Evolutionary conservation across 2,888 invertebrate species (phyloP).

Genomic region (Chydorus sphaericus): DNA sequence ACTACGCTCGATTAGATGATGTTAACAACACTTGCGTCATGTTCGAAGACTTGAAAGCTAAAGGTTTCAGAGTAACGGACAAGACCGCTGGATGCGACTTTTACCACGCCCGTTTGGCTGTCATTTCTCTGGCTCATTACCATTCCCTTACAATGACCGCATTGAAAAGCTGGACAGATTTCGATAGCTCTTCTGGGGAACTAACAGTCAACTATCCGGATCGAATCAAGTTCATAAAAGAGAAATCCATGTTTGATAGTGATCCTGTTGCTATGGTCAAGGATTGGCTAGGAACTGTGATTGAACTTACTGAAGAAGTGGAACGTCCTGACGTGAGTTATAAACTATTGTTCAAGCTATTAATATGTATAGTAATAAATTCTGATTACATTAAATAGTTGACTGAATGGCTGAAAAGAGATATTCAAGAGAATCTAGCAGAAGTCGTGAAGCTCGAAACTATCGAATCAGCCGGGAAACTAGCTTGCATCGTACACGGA

Average conservation of each 20-base stretch:
- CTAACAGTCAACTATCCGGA: background rate
- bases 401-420: background rate
- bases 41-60: slow-evolving; percentile 7
- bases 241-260: background rate
- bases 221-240: background rate
- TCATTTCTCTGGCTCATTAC: slow-evolving; percentile 9
- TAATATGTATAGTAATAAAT: too few relatives aligned
- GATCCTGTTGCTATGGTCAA: background rate
- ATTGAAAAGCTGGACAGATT: background rate
- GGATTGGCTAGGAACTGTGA: background rate
- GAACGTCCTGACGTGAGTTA: background rate
- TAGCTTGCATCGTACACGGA: slow-evolving; percentile 12
- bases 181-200: background rate
- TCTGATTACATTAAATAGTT: background rate
- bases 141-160: background rate
- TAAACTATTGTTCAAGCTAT: too few relatives aligned
- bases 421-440: too few relatives aligned
- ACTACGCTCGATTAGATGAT: slow-evolving; percentile 2
- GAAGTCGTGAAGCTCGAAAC: too few relatives aligned
- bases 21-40: slow-evolving; percentile 5
- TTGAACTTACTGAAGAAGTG: background rate
- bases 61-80: slow-evolving; percentile 5
- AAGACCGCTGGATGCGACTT: slow-evolving; percentile 12
- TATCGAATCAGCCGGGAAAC: background rate
- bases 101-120: slow-evolving; percentile 3